Conservation (phyloP, 2,888 invertebrate species). For the Scelioninae gen. 1 region DNA sequence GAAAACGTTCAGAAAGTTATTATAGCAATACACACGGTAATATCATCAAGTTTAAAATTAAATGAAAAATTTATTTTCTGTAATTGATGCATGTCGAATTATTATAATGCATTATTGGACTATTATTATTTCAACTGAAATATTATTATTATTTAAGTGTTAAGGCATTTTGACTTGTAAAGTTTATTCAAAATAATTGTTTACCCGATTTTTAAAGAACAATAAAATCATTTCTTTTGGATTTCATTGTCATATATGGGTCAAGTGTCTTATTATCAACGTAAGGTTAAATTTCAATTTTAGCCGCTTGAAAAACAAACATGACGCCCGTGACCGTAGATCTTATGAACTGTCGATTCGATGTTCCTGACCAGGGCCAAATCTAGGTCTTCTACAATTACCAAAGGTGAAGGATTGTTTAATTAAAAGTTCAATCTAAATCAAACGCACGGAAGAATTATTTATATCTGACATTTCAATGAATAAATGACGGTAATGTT, state of each 20-base stretch:
- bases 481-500: background rate
- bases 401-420: constrained; percentile 45
- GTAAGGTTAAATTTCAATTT: constrained; percentile 81
- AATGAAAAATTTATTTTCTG: too few species aligned
- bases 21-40: background rate
- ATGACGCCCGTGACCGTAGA: constrained; percentile 52
- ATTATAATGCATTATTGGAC: too few species aligned
- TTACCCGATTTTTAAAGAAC: background rate
- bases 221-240: constrained; percentile 3
- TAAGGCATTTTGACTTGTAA: too few species aligned
- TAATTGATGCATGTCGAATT: too few species aligned
- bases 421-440: constrained; percentile 34
- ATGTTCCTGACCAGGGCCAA: constrained; percentile 49
- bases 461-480: constrained; percentile 10
- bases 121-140: too few species aligned
- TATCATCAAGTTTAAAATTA: too few species aligned
- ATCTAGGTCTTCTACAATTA: constrained; percentile 45
- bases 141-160: too few species aligned
- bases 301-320: constrained; percentile 70
- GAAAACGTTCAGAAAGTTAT: constrained; percentile 9
- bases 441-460: constrained; percentile 12
- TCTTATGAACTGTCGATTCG: constrained; percentile 39
- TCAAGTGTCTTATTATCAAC: constrained; percentile 73
- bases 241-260: constrained; percentile 61
- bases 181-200: too few species aligned